Base-by-base conservation (phyloP, 2,797 vertebrate species). In the Oryzias dopingdopingensis region DNA sequence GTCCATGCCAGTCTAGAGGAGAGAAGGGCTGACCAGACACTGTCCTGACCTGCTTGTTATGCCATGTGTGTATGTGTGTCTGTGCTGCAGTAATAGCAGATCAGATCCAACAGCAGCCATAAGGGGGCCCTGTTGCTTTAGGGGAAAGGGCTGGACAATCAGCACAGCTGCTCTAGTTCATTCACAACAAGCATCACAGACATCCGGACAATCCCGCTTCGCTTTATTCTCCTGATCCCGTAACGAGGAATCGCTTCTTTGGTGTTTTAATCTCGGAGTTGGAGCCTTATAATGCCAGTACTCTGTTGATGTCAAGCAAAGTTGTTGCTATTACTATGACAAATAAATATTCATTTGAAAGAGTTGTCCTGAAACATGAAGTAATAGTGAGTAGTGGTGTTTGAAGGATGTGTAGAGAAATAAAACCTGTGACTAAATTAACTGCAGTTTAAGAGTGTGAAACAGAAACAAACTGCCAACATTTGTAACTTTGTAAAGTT, bases 301-400 rank as follows among this genome's bases (percentile, higher is more conserved):
- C 76, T 72, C 70, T 64, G 65, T 86, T 75, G 88, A 87, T 86
- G 85, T 89, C 83, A 83, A 56, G 73, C 67, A 61, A 77, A 77
- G 56, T 72, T 65, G 59, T 79, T 74, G 78, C 70, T 72, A 41
- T 64, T 68, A 61, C 61, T 61, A 43, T 59, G 52, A 52, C 18
- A 41, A 72, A 64, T 67, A 70, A 57, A 63, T 53, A 58, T 59
- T 62, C 14, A 60, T 75, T 74, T 73, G 53, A 78, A 56, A 23
- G 47, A 69, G 59, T 72, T 56, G 49, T 65, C 74, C 72, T 62
- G 44, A 71, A 52, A 46, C 72, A 66, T 76, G 52, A 79, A 62
- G 70, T 37, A 6, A 6, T 83, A 79, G 81, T 75, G 78, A 70
- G 71, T 5, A 41, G 24, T 71, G 71, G 76, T 87, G 72, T 84